Evolutionary conservation across 1,140 invertebrate genomes (phyloP), one percentile per base, ranked within the genome.

Genomic region (Dendroctonus ponderosae): DNA sequence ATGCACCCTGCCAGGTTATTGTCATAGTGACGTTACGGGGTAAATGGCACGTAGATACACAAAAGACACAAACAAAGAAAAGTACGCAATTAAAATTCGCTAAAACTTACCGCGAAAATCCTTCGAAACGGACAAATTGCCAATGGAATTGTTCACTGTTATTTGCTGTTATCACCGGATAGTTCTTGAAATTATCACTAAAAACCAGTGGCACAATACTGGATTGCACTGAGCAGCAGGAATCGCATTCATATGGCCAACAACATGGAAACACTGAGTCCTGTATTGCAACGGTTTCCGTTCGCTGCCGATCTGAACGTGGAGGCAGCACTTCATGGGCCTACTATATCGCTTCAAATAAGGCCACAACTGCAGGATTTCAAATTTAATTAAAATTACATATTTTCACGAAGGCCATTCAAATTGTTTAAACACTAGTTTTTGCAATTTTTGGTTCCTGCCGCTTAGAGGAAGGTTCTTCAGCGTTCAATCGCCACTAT

Each of bases 1-100:
- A 14, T 14, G 50, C 50, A 26, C 3, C 26, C 26, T 26, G 26
- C 26, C 26, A 26, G 26, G 26, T 26, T 26, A 26, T 26, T 26
- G 26, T 26, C 26, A 26, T 26, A 26, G 26, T 26, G 26, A 26
- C 26, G 26, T 26, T 26, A 26, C 26, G 26, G 26, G 26, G 26
- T 26, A 26, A 26, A 26, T 26, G 26, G 26, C 26, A 26, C 26
- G 26, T 26, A 26, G 26, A 26, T 26, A 26, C 26, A 52, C 50
- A 52, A 52, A 52, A n/a, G 15, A 26, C 50, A 46, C n/a, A 26
- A 52, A 56, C 53, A 56, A 56, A 56, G 53, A 56, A 56, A 46
- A 56, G 41, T 56, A 56, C 53, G 53, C 53, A 56, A 4, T 26
- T 41, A 56, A 56, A 41, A 40, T 40, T 39, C 14, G 7, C 39